Conservation (phyloP, 2,888 invertebrate genomes). For the Cheiracanthium punctorium region DNA sequence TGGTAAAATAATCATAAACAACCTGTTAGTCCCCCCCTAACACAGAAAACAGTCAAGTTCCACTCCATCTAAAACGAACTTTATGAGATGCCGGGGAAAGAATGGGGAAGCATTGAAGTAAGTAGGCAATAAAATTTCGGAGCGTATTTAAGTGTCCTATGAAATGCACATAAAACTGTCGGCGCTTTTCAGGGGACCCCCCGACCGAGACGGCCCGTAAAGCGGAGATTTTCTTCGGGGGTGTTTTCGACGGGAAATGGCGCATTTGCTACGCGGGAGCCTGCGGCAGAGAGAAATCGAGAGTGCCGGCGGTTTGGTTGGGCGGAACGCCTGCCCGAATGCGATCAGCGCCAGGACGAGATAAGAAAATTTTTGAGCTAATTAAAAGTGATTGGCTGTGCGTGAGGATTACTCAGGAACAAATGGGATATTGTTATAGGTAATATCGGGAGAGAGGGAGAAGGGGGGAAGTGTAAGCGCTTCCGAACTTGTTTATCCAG, state of each 20-base stretch:
- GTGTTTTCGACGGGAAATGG: constrained; percentile 9
- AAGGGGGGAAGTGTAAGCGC: neutral
- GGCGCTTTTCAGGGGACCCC: constrained; percentile 20
- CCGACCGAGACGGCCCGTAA: constrained; percentile 5
- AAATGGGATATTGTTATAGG: neutral
- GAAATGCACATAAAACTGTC: constrained; percentile 67
- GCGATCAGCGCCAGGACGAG: neutral
- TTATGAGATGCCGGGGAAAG: constrained; percentile 61
- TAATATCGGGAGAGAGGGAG: neutral
- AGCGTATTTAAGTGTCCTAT: constrained; percentile 58
- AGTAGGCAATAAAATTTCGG: constrained; percentile 65
- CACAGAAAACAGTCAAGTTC: constrained; percentile 56
- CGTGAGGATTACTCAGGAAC: neutral
- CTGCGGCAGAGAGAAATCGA: constrained; percentile 9
- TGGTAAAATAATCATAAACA: constrained; percentile 65
- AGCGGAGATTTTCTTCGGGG: neutral
- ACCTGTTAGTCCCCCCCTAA: constrained; percentile 62
- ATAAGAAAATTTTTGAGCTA: neutral
- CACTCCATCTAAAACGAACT: constrained; percentile 53
- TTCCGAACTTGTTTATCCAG: neutral
- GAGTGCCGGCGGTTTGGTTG: neutral
- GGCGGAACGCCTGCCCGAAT: neutral
- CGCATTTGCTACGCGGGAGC: neutral
- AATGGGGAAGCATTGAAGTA: constrained; percentile 57
- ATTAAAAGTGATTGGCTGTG: neutral